Conservation (phyloP, 2,888 invertebrate genomes). For the Heliconius charithonia region DNA sequence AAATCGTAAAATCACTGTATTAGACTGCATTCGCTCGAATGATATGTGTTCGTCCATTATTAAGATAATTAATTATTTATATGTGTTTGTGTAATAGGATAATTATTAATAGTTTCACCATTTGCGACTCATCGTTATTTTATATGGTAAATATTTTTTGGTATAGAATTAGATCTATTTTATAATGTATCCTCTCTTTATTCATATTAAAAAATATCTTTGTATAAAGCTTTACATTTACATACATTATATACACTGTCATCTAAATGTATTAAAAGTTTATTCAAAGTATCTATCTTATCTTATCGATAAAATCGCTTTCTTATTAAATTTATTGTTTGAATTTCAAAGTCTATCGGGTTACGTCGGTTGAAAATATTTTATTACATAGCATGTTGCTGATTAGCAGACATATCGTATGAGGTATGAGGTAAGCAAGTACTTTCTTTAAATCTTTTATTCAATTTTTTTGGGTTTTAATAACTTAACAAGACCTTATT, state of each 20-base stretch:
- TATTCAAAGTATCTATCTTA: slow-evolving; percentile 57
- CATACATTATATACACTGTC: slow-evolving; percentile 44
- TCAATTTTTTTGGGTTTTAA: neutral
- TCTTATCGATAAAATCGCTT: slow-evolving; percentile 48
- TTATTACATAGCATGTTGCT: slow-evolving; percentile 59
- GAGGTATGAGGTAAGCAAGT: neutral
- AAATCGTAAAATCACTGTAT: slow-evolving; percentile 71
- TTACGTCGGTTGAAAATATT: slow-evolving; percentile 76
- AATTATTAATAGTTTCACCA: slow-evolving; percentile 36
- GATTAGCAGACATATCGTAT: slow-evolving; percentile 16
- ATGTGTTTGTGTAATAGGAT: slow-evolving; percentile 72
- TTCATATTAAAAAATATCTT: slow-evolving; percentile 36
- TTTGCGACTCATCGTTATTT: slow-evolving; percentile 33
- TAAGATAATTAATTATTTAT: slow-evolving; percentile 76
- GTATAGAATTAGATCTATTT: slow-evolving; percentile 32
- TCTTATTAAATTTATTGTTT: slow-evolving; percentile 53
- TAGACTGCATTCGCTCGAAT: slow-evolving; percentile 83
- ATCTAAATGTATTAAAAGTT: slow-evolving; percentile 44
- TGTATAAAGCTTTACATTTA: slow-evolving; percentile 50
- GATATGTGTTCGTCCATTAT: slow-evolving; percentile 83
- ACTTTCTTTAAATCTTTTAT: neutral
- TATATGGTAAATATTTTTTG: slow-evolving; percentile 21
- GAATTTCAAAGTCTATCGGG: slow-evolving; percentile 79
- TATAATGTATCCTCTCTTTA: slow-evolving; percentile 32
- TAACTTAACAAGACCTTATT: neutral